Evolutionary conservation across 1,140 invertebrate genomes (phyloP).

Genomic region (Philotrypesis tridentata): DNA sequence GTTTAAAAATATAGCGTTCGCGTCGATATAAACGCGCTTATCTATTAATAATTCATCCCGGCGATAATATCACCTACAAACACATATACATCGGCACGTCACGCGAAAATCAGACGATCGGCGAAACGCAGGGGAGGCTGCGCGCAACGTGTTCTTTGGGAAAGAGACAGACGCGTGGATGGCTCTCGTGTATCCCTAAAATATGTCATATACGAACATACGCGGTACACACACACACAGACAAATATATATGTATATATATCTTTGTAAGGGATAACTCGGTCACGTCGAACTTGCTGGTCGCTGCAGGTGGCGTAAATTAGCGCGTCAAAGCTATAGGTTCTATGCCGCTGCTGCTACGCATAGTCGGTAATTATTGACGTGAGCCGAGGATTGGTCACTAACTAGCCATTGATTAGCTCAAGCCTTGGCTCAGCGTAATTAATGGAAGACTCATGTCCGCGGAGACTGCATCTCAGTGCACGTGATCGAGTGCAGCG

Average conservation of each 20-base stretch:
- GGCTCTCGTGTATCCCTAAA: neutral
- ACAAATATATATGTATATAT: neutral
- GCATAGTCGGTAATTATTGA: constrained; percentile 59
- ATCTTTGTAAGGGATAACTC: neutral
- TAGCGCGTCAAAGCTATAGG: constrained; percentile 59
- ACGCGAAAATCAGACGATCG: neutral
- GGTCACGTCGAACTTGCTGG: constrained; percentile 20
- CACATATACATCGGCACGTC: neutral
- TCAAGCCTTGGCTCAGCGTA: constrained; percentile 55
- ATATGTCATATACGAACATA: neutral
- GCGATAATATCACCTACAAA: neutral
- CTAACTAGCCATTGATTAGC: constrained; percentile 67
- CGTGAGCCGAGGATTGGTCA: constrained; percentile 58
- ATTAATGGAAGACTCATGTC: constrained; percentile 63
- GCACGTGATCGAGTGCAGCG: constrained; percentile 7
- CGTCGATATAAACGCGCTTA: neutral
- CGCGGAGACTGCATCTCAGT: neutral
- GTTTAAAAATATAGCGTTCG: too few relatives aligned
- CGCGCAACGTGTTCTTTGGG: neutral
- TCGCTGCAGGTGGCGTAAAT: constrained; percentile 58
- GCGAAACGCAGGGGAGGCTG: neutral
- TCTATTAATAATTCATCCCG: neutral
- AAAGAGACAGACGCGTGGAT: neutral
- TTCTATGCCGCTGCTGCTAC: constrained; percentile 6
- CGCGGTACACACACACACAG: too few relatives aligned